A percentile compares a stretch with the other conserved stretches of the same genome.
These are phyloP conservation scores for Calephelis perditalis DNA, from an alignment of 2,888 invertebrate species.

Conservation along the genomic window DNA sequence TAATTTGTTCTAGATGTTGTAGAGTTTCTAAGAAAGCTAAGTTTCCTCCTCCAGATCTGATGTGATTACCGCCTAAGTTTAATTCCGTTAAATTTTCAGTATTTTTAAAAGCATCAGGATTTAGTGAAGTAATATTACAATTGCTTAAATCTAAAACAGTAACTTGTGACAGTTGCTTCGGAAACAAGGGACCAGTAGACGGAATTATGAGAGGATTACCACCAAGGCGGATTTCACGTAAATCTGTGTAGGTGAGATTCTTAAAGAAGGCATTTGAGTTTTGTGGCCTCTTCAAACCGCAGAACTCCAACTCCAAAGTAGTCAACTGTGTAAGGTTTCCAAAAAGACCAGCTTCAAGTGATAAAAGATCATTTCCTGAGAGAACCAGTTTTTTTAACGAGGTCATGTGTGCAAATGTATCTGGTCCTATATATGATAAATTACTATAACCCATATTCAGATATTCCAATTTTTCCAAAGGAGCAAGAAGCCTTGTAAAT, in stretches of 20 bases:
- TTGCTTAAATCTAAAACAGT: constrained; percentile 81
- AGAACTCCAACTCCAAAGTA: constrained; percentile 82
- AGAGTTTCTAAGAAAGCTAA: constrained; percentile 77
- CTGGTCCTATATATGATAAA: constrained; percentile 80
- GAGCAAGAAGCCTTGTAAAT: constrained; percentile 81
- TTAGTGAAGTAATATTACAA: constrained; percentile 80
- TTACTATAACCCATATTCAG: constrained; percentile 86
- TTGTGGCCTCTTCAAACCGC: constrained; percentile 80
- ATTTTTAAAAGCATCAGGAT: constrained; percentile 78
- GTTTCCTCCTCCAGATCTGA: constrained; percentile 66
- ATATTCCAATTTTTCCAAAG: constrained; percentile 81
- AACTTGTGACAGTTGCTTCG: constrained; percentile 81
- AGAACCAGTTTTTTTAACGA: constrained; percentile 81
- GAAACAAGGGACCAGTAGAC: constrained; percentile 77
- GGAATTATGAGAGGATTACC: constrained; percentile 83
- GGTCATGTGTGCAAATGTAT: constrained; percentile 83
- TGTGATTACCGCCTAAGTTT: constrained; percentile 78
- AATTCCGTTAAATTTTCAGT: constrained; percentile 81
- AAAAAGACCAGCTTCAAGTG: constrained; percentile 82
- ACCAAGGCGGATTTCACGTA: constrained; percentile 82
- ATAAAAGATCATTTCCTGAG: constrained; percentile 83
- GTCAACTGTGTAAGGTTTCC: constrained; percentile 82
- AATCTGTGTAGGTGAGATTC: constrained; percentile 79
- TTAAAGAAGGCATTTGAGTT: constrained; percentile 83
- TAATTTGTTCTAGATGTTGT: constrained; percentile 77